Evolutionary conservation across 2,888 invertebrate genomes (phyloP), one percentile per base, ranked within the genome.

Genomic region (Dermolepida albohirtum): DNA sequence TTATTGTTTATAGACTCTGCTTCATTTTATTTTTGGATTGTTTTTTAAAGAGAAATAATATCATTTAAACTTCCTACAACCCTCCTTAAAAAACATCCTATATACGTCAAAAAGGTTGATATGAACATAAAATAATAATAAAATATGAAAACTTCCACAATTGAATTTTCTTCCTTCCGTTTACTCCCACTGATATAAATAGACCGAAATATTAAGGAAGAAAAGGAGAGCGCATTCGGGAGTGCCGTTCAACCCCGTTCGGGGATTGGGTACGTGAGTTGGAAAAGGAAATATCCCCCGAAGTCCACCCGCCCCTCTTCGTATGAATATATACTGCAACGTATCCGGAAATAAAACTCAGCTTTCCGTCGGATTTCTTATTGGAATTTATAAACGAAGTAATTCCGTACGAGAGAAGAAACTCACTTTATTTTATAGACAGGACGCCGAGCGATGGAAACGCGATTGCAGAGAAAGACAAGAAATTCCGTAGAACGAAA

Each of bases 381-480:
- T 77, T 76, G 77, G 77, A 78, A 77, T 78, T 77, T 76, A 77
- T 78, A 77, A 77, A 77, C 77, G 77, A 76, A 75, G 77, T 76
- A 76, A 76, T 78, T 76, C 76, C 76, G 75, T 74, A 71, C 74
- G 75, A 76, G 76, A 11, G 27, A 51, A 51, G 54, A 74, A 77
- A 76, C 74, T 76, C 77, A 74, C 77, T 76, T 78, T 78, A 78
- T 77, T 76, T 78, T 74, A 74, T 75, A 74, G 71, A 74, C 73
- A 72, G 75, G 51, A 51, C 16, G 40, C 17, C 27, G 72, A 74
- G 74, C 73, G 74, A 72, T 72, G 71, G 74, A 74, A 75, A 75
- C 75, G 74, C 73, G 75, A 75, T 75, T 74, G 74, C 17, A 7
- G 47, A 14, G 47, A 27, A 50, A 27, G 27, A 17, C 17, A 17